These are phyloP conservation scores for Melanostoma mellinum DNA, from an alignment of 2,888 invertebrate species.

Conservation along the genomic window DNA sequence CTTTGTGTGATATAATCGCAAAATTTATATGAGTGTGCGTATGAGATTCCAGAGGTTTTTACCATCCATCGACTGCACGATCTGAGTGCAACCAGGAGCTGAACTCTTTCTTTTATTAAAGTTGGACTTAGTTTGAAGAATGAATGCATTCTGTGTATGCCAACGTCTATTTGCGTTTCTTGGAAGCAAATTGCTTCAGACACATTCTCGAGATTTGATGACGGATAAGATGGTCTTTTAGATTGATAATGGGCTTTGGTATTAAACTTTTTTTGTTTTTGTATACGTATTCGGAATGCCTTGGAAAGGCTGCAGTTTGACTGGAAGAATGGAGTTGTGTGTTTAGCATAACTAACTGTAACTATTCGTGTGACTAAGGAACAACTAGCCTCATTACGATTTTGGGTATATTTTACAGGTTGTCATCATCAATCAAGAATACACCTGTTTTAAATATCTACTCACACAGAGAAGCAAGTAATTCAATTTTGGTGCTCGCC, in stretches of 20 bases:
- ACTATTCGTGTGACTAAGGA: too few species aligned
- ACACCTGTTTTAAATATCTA: too few species aligned
- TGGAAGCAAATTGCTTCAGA: background rate
- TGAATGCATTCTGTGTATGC: background rate
- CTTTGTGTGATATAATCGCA: slow-evolving; percentile 58
- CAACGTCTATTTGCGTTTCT: slow-evolving; percentile 1
- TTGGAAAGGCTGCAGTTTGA: too few species aligned
- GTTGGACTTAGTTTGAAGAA: background rate
- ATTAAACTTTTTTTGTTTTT: too few species aligned
- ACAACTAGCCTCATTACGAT: too few species aligned
- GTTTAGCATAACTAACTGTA: too few species aligned
- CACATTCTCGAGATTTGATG: slow-evolving; percentile 3
- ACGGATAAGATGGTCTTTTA: background rate
- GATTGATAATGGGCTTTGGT: background rate
- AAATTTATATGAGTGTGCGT: slow-evolving; percentile 8
- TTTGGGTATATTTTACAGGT: too few species aligned
- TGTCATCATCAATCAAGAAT: too few species aligned
- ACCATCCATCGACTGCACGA: slow-evolving; percentile 45
- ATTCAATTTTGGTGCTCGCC: too few species aligned
- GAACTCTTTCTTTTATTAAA: slow-evolving; percentile 42
- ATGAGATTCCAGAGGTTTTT: slow-evolving; percentile 26
- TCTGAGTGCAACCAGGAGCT: slow-evolving; percentile 17
- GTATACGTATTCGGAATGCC: too few species aligned
- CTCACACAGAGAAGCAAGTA: too few species aligned
- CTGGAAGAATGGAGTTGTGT: too few species aligned